Base-by-base conservation (phyloP, 2,113 vertebrate species). In the Ptychochromis oligacanthus region DNA sequence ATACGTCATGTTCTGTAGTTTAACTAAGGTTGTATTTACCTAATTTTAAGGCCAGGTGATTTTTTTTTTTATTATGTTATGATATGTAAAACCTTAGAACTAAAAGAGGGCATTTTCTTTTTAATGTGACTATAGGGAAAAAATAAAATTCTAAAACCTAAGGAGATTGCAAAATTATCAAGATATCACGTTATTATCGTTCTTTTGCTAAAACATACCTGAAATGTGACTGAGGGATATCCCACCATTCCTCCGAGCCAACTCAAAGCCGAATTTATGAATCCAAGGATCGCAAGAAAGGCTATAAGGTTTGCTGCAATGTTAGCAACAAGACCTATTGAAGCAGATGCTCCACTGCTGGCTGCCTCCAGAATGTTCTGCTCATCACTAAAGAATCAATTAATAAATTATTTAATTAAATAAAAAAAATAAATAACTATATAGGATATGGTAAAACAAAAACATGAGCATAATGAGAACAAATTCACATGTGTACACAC, bases 191-290 rank as follows among this genome's bases (percentile, higher is more conserved):
- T n/a, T n/a, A 54, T 1, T 26, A 43, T 6, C 12, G 7, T 4
- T 24, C 11, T 79, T 60, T 40, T 84, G 34, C 22, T 49, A 10
- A 76, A 64, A 70, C 67, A 2, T 91, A 99, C 98, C 97, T 99
- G 93, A 94, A 99, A 98, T 58, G 96, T 96, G 86, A 99, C 88
- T 0, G 58, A 58, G 24, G 97, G 91, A 9, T 97, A 91, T 82
- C 97, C 95, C 57, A 99, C 97, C 98, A 99, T 95, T 7, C 93
- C 88, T 7, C 98, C 98, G 0, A 98, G 54, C 98, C 98, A 99
- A 55, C 87, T 91, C 38, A 99, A 88, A 12, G 96, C 90, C 15
- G 95, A 67, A 0, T 99, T 99, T 86, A 98, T 94, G 81, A 99
- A 99, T 22, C 85, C 96, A 31, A 98, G 93, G 64, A 98, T 94